A percentile compares a stretch with the other conserved stretches of the same genome.
phyloP scores from a whole-genome alignment of 1,140 invertebrate genomes.

The Dendroctonus valens region DNA sequence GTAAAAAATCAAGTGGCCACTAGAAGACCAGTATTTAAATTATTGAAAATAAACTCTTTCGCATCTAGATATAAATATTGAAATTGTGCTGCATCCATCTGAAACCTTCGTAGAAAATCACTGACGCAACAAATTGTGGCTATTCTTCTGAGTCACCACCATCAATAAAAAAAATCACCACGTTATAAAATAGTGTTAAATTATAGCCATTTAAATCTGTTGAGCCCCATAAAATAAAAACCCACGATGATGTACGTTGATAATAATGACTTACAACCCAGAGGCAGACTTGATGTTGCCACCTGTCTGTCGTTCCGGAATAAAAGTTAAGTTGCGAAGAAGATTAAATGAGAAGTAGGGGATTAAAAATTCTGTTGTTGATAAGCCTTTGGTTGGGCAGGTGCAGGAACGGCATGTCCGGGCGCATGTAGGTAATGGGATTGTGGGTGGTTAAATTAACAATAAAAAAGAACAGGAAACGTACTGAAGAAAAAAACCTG shows the following conservation, averaged over 20 bases:
- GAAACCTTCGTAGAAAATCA: too few species aligned
- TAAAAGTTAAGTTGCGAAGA: not conserved
- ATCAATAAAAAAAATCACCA: slow-evolving; percentile 11
- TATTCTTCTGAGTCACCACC: not conserved
- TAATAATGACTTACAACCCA: slow-evolving; percentile 12
- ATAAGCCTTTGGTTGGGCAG: slow-evolving; percentile 3
- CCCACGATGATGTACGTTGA: slow-evolving; percentile 8
- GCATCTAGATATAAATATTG: too few species aligned
- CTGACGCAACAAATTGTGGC: too few species aligned
- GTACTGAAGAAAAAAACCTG: too few species aligned
- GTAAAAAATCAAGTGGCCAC: too few species aligned
- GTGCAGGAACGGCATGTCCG: not conserved
- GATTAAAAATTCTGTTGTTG: slow-evolving; percentile 8
- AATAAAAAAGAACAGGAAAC: too few species aligned
- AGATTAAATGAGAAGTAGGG: slow-evolving; percentile 4
- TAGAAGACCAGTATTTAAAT: too few species aligned
- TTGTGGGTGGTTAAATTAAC: too few species aligned
- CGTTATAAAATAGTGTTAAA: slow-evolving; percentile 3
- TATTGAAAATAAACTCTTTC: too few species aligned
- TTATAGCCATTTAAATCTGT: slow-evolving; percentile 16
- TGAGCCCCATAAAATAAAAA: slow-evolving; percentile 8
- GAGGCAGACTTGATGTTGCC: slow-evolving; percentile 5
- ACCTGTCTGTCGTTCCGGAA: slow-evolving; percentile 2
- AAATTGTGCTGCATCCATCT: too few species aligned
- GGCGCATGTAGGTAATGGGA: too few species aligned